Evolutionary conservation across 2,888 invertebrate genomes (phyloP).

Genomic region (Mythimna ferrago): DNA sequence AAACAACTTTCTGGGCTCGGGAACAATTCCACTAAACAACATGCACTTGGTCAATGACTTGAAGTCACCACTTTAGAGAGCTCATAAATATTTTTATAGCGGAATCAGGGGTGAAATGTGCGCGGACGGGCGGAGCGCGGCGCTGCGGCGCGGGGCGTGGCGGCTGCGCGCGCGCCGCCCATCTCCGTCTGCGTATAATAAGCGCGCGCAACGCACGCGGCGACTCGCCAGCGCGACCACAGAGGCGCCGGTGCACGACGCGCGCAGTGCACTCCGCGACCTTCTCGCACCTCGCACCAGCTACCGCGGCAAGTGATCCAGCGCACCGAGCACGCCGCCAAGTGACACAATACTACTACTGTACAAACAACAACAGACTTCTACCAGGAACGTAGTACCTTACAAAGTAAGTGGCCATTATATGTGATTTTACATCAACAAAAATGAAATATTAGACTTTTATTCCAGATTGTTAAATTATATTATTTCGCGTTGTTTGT

Average conservation of each 20-base stretch:
- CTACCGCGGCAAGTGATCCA: constrained; percentile 60
- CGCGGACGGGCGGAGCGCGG: constrained; percentile 79
- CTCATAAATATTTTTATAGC: constrained; percentile 65
- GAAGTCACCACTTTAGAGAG: constrained; percentile 54
- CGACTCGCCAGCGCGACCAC: constrained; percentile 69
- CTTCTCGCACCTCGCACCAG: constrained; percentile 53
- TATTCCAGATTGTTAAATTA: background rate
- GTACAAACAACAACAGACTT: constrained; percentile 49
- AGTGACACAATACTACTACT: constrained; percentile 40
- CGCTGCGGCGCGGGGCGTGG: constrained; percentile 82
- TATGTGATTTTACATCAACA: constrained; percentile 9
- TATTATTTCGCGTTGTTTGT: background rate
- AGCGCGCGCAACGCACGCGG: constrained; percentile 76
- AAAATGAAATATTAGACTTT: background rate
- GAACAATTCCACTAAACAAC: constrained; percentile 45
- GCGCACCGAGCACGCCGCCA: constrained; percentile 55
- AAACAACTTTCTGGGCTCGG: constrained; percentile 29
- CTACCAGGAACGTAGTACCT: constrained; percentile 41
- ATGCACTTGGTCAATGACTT: constrained; percentile 64
- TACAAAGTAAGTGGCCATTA: constrained; percentile 46
- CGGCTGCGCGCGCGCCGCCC: constrained; percentile 82
- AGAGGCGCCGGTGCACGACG: constrained; percentile 75
- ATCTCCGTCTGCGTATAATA: constrained; percentile 74
- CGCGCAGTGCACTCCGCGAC: constrained; percentile 62
- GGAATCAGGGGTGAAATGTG: constrained; percentile 63